Conservation (phyloP, 53 echinoderm and acorn worm species). For the Zoroaster sp. region DNA sequence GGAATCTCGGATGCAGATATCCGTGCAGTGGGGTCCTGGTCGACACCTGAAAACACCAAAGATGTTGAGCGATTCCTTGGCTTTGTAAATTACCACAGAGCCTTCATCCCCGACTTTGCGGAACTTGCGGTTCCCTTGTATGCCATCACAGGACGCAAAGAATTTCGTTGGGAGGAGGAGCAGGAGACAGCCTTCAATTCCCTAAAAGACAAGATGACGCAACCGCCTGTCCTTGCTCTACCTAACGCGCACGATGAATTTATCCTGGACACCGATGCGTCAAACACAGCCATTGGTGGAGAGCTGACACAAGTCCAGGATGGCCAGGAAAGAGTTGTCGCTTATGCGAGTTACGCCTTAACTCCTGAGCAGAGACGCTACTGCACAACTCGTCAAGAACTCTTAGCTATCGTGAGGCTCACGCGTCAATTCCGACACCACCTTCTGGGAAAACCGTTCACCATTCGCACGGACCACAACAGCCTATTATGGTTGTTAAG, state of each 20-base stretch:
- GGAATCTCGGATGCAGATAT: not conserved
- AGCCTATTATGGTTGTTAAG: conserved; percentile 47
- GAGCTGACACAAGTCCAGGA: conserved; percentile 42
- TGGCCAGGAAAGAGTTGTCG: conserved; percentile 22
- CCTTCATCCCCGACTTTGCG: conserved; percentile 25
- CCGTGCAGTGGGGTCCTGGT: conserved; percentile 12
- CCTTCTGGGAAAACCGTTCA: conserved; percentile 40
- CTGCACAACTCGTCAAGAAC: conserved; percentile 53
- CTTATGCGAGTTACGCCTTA: conserved; percentile 40
- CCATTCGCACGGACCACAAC: conserved; percentile 47
- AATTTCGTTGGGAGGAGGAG: conserved; percentile 29
- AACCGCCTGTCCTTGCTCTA: conserved; percentile 14
- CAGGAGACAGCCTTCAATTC: conserved; percentile 8
- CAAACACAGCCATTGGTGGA: conserved; percentile 35
- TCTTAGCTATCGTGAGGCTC: conserved; percentile 40
- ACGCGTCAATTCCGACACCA: conserved; percentile 49
- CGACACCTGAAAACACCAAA: conserved; percentile 3
- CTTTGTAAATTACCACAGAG: conserved; percentile 45
- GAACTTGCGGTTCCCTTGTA: conserved; percentile 37
- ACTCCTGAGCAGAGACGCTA: conserved; percentile 48
- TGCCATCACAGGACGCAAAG: not conserved
- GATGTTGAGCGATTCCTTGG: conserved; percentile 55
- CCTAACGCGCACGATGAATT: conserved; percentile 20
- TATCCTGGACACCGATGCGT: conserved; percentile 56
- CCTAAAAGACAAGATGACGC: conserved; percentile 8